Evolutionary conservation across 2,888 invertebrate species (phyloP), one percentile per base, ranked within the genome.

Genomic region (Omphaloscelis lunosa): DNA sequence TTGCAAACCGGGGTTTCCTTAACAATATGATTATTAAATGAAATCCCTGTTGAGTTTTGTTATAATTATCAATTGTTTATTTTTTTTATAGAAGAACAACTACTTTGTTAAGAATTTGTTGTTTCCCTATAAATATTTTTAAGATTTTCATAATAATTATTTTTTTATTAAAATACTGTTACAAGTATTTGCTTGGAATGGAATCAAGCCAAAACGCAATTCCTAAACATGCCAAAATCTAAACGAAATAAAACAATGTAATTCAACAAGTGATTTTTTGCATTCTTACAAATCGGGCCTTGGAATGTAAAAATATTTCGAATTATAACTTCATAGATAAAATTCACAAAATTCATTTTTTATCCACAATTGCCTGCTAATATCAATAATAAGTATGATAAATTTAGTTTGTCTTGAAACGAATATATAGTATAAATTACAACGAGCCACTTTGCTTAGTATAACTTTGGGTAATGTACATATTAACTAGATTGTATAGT

Each of bases 361-460:
- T 72, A 75, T 84, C 58, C 17, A 59, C 61, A 58, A 70, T 82
- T 48, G 41, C 66, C 58, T 39, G 68, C 56, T 61, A 51, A 71
- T 70, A 61, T 65, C 34, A 61, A 72, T 63, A 79, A 84, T 39
- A 73, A 73, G 72, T 63, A 39, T 17, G 41, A 68, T 62, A 79
- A 84, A 61, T 75, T 69, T 84, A 75, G 72, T 75, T 75, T 72
- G 75, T 68, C 56, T 51, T 75, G 12, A 67, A 72, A 79, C 27
- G 2, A 72, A 69, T 56, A 69, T 11, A 59, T 72, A 62, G 34
- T 65, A 61, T 51, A 34, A 51, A 56, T 34, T 34, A 65, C 61
- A 65, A 68, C 51, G 34, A 56, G 59, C 48, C 66, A 67, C 23
- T 59, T 75, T 48, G 48, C 56, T 41, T 59, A 77, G 41, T 51